These are phyloP conservation scores for Promerops cafer DNA, from an alignment of 2,113 vertebrate species.

Conservation along the genomic window DNA sequence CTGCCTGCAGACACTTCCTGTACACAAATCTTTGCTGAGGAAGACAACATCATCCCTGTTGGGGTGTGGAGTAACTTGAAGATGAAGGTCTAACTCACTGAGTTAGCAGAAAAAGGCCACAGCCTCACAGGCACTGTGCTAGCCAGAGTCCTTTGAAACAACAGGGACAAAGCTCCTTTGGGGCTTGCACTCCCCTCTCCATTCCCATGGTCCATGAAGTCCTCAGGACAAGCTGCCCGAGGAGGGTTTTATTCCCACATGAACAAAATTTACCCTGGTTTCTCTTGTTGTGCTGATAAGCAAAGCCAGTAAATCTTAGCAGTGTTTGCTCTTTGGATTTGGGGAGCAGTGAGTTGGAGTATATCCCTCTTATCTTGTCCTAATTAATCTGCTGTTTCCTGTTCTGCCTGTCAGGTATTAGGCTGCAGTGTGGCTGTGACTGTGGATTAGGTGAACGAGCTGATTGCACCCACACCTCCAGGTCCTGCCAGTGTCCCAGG, in stretches of 20 bases:
- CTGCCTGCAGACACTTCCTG: not conserved
- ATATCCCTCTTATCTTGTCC: not conserved
- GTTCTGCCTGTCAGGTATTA: not conserved
- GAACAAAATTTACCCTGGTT: not conserved
- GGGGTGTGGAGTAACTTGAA: not conserved
- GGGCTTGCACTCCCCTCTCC: not conserved
- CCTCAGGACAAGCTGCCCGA: not conserved
- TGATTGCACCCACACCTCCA: not conserved
- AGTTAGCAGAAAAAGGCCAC: not conserved
- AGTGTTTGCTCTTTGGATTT: not conserved
- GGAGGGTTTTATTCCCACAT: not conserved
- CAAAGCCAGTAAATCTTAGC: not conserved
- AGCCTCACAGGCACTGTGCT: not conserved
- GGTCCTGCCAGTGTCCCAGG: not conserved
- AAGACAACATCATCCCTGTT: not conserved
- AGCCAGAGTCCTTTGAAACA: not conserved
- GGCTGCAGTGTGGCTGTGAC: not conserved
- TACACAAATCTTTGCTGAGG: not conserved
- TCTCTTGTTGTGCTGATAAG: not conserved
- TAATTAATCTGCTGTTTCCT: not conserved
- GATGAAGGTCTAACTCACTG: not conserved
- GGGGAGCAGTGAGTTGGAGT: not conserved
- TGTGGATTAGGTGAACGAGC: not conserved
- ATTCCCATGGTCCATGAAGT: accelerated
- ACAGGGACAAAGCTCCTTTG: not conserved